Evolutionary conservation across 2,113 vertebrate species (phyloP), one percentile per base, ranked within the genome.

Genomic region (Mugil cephalus): DNA sequence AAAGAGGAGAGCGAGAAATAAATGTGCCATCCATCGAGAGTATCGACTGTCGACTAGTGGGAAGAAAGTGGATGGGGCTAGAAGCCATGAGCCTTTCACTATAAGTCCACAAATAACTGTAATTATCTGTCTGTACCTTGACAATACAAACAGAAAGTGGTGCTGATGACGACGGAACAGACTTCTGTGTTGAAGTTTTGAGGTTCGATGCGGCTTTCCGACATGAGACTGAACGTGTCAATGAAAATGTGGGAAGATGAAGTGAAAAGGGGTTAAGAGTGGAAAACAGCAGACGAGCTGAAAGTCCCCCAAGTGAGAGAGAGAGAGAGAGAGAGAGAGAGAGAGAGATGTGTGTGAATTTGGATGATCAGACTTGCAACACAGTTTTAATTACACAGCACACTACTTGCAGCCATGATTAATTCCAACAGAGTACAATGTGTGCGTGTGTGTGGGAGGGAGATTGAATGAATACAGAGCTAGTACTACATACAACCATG

Each of bases 11-110:
- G 17, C 18, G 9, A 64, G 24, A 51, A 65, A 13, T 46, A 50
- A 62, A 71, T 56, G 47, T 58, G 73, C 36, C 69, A 72, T 24
- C 51, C 12, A 35, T 61, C 51, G 7, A 60, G 79, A 85, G 71
- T 69, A 82, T 67, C 39, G 42, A 1, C 52, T 48, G 24, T 18
- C 1, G 7, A 13, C 38, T 4, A 4, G 12, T 34, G 40, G 45
- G 3, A 68, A 36, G 7, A 75, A 38, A 36, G 8, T 48, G 35
- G 42, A 53, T 10, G 4, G 17, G 18, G 30, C 2, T 21, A 5
- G 7, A 75, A 17, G 39, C 18, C 56, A 72, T 42, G 4, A 10
- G 12, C 18, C 46, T 13, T 34, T 68, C 7, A 58, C 10, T 3
- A 1, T 59, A 4, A 47, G 21, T 42, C 11, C 35, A 42, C 4